These are phyloP conservation scores for Hypocryptadius cinnamomeus DNA, from an alignment of 2,113 vertebrate species.

Conservation along the genomic window DNA sequence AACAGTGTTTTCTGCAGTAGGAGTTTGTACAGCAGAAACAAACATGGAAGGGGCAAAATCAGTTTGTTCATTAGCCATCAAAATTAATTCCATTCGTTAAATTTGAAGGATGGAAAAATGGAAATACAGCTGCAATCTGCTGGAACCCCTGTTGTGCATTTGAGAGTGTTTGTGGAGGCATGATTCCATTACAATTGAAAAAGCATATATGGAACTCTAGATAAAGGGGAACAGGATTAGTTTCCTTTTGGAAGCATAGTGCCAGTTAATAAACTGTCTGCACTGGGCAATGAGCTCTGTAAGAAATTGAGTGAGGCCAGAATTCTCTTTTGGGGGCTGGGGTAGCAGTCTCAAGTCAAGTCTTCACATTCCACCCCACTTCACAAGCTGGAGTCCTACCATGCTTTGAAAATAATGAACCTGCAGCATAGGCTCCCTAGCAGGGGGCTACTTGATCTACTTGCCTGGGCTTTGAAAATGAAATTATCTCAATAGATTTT, in stretches of 20 bases:
- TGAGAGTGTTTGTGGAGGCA: background rate
- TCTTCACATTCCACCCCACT: background rate
- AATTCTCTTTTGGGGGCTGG: background rate
- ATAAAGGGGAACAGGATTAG: background rate
- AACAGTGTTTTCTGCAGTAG: background rate
- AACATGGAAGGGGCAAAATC: accelerated
- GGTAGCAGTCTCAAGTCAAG: background rate
- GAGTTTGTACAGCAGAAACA: background rate
- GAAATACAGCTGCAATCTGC: background rate
- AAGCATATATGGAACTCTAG: background rate
- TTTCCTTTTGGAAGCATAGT: background rate
- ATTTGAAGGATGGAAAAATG: background rate
- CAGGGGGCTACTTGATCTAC: background rate
- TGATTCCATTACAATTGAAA: background rate
- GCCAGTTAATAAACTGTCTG: background rate
- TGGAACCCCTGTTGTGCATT: too few relatives aligned
- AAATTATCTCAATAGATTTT: background rate
- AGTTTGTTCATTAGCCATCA: background rate
- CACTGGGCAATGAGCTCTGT: background rate
- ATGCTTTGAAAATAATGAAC: background rate
- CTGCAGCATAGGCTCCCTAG: accelerated
- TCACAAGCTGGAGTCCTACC: background rate
- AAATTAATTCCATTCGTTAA: background rate
- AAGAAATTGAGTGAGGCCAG: background rate
- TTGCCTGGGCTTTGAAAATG: background rate